A percentile compares a stretch with the other conserved stretches of the same genome.
phyloP scores from a whole-genome alignment of 2,113 vertebrate genomes.

The Halcyon malimbica region DNA sequence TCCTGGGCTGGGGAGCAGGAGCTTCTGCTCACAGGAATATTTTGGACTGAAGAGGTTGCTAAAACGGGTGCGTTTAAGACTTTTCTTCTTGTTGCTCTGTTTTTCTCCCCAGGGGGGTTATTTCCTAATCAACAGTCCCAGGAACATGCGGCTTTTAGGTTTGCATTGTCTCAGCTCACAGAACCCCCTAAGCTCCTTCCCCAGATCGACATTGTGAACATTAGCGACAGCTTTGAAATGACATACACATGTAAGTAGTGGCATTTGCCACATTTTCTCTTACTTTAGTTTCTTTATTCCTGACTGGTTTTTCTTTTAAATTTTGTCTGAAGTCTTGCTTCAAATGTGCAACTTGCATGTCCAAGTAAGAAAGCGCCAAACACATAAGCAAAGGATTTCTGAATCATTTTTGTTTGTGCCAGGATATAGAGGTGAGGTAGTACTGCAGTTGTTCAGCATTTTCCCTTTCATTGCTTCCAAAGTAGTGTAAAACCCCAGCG shows the following conservation, averaged over 20 bases:
- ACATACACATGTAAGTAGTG: conserved; percentile 96
- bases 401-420: conserved; percentile 22
- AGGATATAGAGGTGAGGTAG: neutral
- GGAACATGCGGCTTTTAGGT: conserved; percentile 99
- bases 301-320: neutral
- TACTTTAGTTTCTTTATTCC: neutral
- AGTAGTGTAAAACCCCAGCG: neutral
- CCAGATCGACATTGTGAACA: conserved; percentile 99
- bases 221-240: conserved; percentile 98
- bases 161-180: conserved; percentile 94
- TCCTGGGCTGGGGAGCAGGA: neutral
- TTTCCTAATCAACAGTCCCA: conserved; percentile 95
- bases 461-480: neutral
- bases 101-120: conserved; percentile 86
- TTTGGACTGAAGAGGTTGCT: neutral
- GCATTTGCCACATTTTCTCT: neutral
- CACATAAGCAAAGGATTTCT: neutral
- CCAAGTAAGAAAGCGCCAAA: neutral
- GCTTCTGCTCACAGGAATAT: neutral
- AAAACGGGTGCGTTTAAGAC: neutral
- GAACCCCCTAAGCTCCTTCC: conserved; percentile 98
- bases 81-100: conserved; percentile 26
- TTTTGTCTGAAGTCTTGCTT: neutral
- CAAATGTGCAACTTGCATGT: neutral
- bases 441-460: neutral